Evolutionary conservation across 2,113 vertebrate species (phyloP).

Genomic region (Platysteira castanea): DNA sequence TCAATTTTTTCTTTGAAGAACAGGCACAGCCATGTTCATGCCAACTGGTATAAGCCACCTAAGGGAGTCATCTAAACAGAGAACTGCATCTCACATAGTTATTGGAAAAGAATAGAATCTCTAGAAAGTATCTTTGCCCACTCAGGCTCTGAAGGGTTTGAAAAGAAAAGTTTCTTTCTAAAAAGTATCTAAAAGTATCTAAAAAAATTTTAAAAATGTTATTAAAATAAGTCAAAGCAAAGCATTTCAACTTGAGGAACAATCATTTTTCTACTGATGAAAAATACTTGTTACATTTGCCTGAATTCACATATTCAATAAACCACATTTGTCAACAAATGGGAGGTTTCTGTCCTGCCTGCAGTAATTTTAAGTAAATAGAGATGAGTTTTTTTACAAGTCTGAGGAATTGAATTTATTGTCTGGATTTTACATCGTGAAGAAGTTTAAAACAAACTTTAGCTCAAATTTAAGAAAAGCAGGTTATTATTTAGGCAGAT

Average conservation of each 20-base stretch:
- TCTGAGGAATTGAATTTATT: background rate
- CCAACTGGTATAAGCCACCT: background rate
- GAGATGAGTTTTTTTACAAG: background rate
- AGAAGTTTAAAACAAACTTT: background rate
- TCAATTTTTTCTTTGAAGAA: background rate
- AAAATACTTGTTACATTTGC: background rate
- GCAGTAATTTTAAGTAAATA: background rate
- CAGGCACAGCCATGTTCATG: background rate
- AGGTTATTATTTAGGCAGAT: background rate
- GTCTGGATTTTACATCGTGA: background rate
- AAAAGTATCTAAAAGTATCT: too few species aligned
- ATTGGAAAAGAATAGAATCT: background rate
- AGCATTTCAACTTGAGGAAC: background rate
- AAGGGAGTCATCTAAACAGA: background rate
- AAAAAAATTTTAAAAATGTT: background rate
- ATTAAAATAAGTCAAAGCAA: background rate
- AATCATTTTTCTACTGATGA: background rate
- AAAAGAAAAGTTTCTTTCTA: background rate
- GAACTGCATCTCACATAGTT: background rate
- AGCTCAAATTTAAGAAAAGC: background rate
- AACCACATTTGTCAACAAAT: background rate
- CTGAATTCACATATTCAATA: background rate
- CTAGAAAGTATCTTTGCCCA: background rate
- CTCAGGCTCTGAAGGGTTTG: background rate
- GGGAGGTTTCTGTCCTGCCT: background rate